phyloP scores from a whole-genome alignment of 2,888 invertebrate genomes.

The Spicauda simplicius region DNA sequence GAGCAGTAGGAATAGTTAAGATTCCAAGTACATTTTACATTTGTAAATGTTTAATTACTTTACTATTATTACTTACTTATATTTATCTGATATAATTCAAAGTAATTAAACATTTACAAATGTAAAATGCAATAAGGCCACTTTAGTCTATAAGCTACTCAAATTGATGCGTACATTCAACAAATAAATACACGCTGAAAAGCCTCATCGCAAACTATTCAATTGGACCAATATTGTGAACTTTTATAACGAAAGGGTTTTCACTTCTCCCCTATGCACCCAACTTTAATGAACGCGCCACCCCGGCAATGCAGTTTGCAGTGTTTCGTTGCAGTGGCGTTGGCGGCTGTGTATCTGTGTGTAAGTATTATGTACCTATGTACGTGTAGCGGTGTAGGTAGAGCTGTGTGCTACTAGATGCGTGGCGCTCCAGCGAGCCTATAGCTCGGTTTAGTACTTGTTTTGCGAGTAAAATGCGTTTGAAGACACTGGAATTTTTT shows the following conservation, averaged over 20 bases:
- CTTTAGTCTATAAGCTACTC: background rate
- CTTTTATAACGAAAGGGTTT: background rate
- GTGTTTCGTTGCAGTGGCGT: constrained; percentile 47
- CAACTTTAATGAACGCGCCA: constrained; percentile 45
- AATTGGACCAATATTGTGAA: background rate
- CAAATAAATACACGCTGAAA: background rate
- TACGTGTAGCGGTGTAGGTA: background rate
- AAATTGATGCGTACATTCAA: background rate
- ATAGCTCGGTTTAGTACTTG: background rate
- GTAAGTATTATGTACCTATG: background rate
- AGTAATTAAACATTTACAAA: no score
- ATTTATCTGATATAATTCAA: no score
- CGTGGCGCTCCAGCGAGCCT: background rate
- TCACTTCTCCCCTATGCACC: constrained; percentile 20
- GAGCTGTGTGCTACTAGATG: constrained; percentile 1
- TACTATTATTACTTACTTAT: no score
- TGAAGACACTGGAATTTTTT: background rate
- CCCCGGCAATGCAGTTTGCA: constrained; percentile 47
- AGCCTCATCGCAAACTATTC: background rate
- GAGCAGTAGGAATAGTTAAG: no score
- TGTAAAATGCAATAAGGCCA: no score
- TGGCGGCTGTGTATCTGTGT: constrained; percentile 1
- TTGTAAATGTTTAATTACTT: no score
- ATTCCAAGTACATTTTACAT: no score
- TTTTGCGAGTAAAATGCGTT: background rate